These are phyloP conservation scores for Tethea ocularis DNA, from an alignment of 2,888 invertebrate genomes.

Conservation along the genomic window DNA sequence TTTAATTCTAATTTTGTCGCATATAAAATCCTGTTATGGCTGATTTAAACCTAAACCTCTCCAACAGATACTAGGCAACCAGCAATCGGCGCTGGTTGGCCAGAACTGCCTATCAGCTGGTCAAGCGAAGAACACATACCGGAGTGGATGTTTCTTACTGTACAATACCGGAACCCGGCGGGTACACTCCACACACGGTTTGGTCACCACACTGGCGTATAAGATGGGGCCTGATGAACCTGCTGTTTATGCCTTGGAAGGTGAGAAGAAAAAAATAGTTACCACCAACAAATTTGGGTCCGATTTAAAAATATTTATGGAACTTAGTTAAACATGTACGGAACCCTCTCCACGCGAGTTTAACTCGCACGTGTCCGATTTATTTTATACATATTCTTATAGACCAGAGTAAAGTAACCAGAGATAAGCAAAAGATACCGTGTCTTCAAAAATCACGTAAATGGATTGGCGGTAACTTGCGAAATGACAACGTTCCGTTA, in stretches of 20 bases:
- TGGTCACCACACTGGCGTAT: conserved; percentile 96
- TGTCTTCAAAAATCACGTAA: no score
- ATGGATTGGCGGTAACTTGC: no score
- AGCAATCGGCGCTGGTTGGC: conserved; percentile 96
- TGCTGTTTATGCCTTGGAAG: conserved; percentile 97
- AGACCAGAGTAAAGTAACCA: no score
- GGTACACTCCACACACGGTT: conserved; percentile 93
- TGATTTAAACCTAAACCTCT: conserved; percentile 11
- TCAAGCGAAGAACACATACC: conserved; percentile 96
- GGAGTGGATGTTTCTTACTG: conserved; percentile 97
- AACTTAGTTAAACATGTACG: no score
- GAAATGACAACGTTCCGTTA: no score
- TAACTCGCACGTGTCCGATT: no score
- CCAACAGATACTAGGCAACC: conserved; percentile 94
- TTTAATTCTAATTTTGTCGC: not conserved
- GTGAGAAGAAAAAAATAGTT: conserved; percentile 42
- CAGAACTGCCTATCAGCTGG: conserved; percentile 95
- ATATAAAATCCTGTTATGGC: no score
- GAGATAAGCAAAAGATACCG: no score
- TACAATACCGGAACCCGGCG: conserved; percentile 96
- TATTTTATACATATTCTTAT: no score
- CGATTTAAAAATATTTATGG: no score
- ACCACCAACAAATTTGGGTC: no score
- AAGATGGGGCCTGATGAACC: conserved; percentile 92
- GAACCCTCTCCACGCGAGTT: not conserved